phyloP scores from a whole-genome alignment of 1,140 invertebrate genomes.

The Drepana arcuata region DNA sequence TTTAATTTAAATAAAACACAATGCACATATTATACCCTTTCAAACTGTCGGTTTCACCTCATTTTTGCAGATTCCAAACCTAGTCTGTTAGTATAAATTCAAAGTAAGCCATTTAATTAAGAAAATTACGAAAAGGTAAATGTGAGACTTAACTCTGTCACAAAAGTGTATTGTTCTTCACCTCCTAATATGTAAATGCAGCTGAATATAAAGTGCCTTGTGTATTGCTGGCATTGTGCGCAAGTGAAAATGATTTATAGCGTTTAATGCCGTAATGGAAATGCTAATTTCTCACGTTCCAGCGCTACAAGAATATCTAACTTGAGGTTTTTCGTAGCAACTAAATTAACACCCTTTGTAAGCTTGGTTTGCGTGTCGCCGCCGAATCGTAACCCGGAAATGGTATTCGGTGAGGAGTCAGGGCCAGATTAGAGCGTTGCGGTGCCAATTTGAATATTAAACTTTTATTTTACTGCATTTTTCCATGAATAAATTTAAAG shows the following conservation, averaged over 20 bases:
- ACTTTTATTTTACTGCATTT: too few relatives aligned
- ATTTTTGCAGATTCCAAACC: too few relatives aligned
- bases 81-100: too few relatives aligned
- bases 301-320: constrained; percentile 27
- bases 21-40: too few relatives aligned
- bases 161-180: constrained; percentile 5
- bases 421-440: constrained; percentile 16
- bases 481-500: too few relatives aligned
- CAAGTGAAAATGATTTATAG: constrained; percentile 13
- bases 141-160: constrained; percentile 7
- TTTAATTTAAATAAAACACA: too few relatives aligned
- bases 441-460: too few relatives aligned
- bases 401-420: constrained; percentile 30
- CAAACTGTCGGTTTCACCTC: too few relatives aligned
- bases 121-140: too few relatives aligned
- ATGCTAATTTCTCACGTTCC: constrained; percentile 31
- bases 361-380: constrained; percentile 27
- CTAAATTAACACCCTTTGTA: constrained; percentile 42
- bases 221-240: constrained; percentile 7
- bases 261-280: constrained; percentile 27
- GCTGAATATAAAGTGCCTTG: constrained; percentile 6
- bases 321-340: constrained; percentile 33
- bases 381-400: constrained; percentile 32
- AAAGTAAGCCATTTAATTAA: too few relatives aligned
- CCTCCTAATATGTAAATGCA: constrained; percentile 12